Conservation (phyloP, 2,888 invertebrate genomes). For the Sicus ferrugineus region DNA sequence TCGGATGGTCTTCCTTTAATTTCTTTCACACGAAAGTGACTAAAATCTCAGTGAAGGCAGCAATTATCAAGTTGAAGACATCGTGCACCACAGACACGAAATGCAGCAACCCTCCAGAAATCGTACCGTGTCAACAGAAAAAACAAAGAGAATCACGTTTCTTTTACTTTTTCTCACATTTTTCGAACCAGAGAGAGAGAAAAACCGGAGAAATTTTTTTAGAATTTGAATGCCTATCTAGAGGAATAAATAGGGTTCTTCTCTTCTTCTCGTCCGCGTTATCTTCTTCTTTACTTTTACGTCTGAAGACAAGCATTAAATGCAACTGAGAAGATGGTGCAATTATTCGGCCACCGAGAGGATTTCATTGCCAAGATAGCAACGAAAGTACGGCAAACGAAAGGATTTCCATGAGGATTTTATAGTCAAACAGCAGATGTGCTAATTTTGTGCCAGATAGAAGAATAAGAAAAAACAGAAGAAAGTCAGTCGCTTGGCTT, state of each 20-base stretch:
- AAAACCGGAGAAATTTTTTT: not conserved
- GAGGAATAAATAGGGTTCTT: not conserved
- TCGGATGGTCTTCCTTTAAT: not conserved
- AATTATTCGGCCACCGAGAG: too few relatives aligned
- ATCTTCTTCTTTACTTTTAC: not conserved
- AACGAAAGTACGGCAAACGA: not conserved
- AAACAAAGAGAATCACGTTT: not conserved
- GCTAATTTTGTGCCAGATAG: not conserved
- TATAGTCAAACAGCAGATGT: not conserved
- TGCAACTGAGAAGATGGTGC: not conserved
- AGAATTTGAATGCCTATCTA: not conserved
- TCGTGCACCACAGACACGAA: not conserved
- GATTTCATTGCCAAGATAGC: not conserved
- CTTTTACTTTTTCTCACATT: too few relatives aligned
- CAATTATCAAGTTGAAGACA: not conserved
- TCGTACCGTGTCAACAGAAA: not conserved
- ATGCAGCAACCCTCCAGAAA: not conserved
- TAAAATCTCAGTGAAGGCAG: not conserved
- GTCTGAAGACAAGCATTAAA: too few relatives aligned
- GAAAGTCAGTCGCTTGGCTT: not conserved
- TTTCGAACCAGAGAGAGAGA: too few relatives aligned
- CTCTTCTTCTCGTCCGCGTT: not conserved
- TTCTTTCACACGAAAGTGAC: not conserved
- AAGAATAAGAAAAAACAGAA: not conserved
- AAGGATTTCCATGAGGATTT: not conserved